phyloP scores from a whole-genome alignment of 2,113 vertebrate species.

The Apistogramma diplotaenia region DNA sequence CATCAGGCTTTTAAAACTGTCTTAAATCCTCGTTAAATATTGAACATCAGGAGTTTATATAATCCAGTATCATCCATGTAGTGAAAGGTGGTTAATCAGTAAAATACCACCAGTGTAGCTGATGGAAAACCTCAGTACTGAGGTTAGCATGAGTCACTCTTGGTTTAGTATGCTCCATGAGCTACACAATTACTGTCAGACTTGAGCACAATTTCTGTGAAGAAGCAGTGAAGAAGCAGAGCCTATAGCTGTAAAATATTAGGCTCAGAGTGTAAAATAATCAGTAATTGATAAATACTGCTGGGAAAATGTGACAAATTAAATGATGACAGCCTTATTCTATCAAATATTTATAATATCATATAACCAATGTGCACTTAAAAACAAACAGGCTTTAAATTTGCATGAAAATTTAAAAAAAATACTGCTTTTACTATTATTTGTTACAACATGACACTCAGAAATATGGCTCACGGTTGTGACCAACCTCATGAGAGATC shows the following conservation, averaged over 20 bases:
- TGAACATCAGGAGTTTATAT: too few species aligned
- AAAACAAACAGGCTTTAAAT: neutral
- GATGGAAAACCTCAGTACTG: too few species aligned
- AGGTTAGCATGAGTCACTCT: neutral
- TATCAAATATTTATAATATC: neutral
- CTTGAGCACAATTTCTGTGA: neutral
- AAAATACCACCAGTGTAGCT: too few species aligned
- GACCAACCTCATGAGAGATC: constrained; percentile 88
- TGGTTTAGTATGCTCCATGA: neutral
- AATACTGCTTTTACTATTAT: neutral
- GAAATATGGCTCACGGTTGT: neutral
- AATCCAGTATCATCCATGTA: too few species aligned
- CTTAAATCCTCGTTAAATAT: too few species aligned
- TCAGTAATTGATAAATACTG: neutral
- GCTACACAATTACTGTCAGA: neutral
- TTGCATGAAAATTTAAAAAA: neutral
- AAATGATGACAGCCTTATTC: neutral
- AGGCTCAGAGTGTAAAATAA: neutral
- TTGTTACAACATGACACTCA: neutral
- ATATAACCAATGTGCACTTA: neutral
- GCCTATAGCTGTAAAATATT: neutral
- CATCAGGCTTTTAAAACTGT: too few species aligned
- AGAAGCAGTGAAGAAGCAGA: neutral
- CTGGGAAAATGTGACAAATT: neutral
- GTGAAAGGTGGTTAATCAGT: too few species aligned